Evolutionary conservation across 2,888 invertebrate species (phyloP).

Genomic region (Siphlonurus alternatus): DNA sequence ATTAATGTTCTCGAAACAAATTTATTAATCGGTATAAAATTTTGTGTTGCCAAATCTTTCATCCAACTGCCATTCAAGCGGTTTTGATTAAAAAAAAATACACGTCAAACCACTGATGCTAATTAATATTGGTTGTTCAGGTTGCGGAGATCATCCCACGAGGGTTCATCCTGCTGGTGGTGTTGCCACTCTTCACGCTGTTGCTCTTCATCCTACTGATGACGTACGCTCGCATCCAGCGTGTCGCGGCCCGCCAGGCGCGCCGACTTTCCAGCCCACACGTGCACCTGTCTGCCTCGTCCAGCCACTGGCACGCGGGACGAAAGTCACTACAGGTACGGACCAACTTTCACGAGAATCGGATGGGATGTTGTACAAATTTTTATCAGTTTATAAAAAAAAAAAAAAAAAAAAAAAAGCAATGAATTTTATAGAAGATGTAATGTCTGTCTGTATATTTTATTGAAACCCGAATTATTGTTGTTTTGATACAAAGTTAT

Average conservation of each 20-base stretch:
- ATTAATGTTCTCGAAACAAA: too few species aligned
- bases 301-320: constrained; percentile 25
- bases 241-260: constrained; percentile 56
- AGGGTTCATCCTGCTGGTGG: constrained; percentile 27
- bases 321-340: constrained; percentile 60
- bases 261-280: constrained; percentile 41
- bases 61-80: too few species aligned
- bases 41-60: too few species aligned
- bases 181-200: constrained; percentile 53
- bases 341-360: background rate
- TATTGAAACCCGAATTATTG: too few species aligned
- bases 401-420: too few species aligned
- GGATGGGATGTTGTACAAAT: too few species aligned
- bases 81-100: background rate
- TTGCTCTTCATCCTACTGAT: constrained; percentile 60
- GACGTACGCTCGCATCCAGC: constrained; percentile 61
- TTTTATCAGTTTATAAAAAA: too few species aligned
- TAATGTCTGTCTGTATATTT: too few species aligned
- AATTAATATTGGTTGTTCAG: background rate
- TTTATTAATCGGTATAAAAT: too few species aligned
- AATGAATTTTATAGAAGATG: too few species aligned
- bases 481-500: too few species aligned
- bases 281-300: background rate
- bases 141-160: background rate
- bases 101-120: too few species aligned